Evolutionary conservation across 2,888 invertebrate species (phyloP).

Genomic region (Dermolepida albohirtum): DNA sequence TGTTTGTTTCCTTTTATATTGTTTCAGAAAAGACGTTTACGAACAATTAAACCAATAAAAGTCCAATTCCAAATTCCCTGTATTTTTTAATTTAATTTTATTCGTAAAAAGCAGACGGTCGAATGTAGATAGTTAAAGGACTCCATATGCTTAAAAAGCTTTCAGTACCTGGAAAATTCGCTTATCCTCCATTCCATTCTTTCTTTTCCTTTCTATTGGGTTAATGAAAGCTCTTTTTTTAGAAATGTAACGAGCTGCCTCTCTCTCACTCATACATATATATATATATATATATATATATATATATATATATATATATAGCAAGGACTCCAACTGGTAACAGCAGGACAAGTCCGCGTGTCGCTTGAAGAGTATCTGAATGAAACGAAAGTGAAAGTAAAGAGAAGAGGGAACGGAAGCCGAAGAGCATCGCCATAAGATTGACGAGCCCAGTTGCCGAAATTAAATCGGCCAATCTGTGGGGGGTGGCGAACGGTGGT

Average conservation of each 20-base stretch:
- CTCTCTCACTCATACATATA: too few species aligned
- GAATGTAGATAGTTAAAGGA: slow-evolving; percentile 12
- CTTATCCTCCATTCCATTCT: slow-evolving; percentile 33
- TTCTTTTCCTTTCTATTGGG: slow-evolving; percentile 20
- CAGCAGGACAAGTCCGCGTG: slow-evolving; percentile 5
- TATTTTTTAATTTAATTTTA: slow-evolving; percentile 7
- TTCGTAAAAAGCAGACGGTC: slow-evolving; percentile 6
- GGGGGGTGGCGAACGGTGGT: slow-evolving; percentile 48
- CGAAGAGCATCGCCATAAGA: slow-evolving; percentile 50
- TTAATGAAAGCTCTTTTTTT: slow-evolving; percentile 25
- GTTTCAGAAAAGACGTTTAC: too few species aligned
- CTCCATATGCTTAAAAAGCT: slow-evolving; percentile 32
- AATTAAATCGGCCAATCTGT: slow-evolving; percentile 63
- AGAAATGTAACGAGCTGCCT: too few species aligned
- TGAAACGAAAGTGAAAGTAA: not conserved
- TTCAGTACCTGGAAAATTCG: slow-evolving; percentile 35
- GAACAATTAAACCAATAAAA: not conserved
- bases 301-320: too few species aligned
- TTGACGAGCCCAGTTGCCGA: slow-evolving; percentile 61
- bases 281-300: too few species aligned
- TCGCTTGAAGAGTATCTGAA: not conserved
- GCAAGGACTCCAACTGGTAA: not conserved
- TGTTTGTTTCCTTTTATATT: too few species aligned
- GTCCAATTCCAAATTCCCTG: not conserved
- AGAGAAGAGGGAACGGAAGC: slow-evolving; percentile 3